Evolutionary conservation across 1,140 invertebrate genomes (phyloP).

Genomic region (Caenorhabditis remanei): DNA sequence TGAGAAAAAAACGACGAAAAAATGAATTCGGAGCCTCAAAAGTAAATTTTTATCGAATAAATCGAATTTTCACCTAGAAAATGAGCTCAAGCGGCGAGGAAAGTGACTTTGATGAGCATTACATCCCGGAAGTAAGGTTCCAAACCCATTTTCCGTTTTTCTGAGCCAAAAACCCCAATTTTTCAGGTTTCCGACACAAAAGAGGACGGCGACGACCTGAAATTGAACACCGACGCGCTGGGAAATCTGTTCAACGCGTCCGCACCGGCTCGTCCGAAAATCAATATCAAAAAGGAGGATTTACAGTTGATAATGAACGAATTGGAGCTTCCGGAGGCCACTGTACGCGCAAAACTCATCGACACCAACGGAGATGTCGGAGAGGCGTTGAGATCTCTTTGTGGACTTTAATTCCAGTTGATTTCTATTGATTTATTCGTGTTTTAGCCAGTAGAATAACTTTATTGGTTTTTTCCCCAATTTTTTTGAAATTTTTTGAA

Average conservation of each 20-base stretch:
- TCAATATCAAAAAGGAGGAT: conserved; percentile 61
- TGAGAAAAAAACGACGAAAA: too few species aligned
- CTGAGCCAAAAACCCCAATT: background rate
- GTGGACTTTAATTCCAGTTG: conserved; percentile 16
- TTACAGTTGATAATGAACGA: conserved; percentile 58
- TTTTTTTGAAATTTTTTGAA: background rate
- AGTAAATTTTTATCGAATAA: background rate
- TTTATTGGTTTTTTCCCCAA: background rate
- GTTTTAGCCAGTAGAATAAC: background rate
- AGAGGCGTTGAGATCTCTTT: conserved; percentile 31
- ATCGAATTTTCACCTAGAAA: background rate
- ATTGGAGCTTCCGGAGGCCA: conserved; percentile 49
- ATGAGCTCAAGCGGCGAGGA: conserved; percentile 11
- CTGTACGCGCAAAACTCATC: conserved; percentile 3
- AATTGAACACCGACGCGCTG: conserved; percentile 54
- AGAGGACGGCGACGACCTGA: conserved; percentile 57
- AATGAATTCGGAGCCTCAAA: too few species aligned
- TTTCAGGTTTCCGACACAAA: conserved; percentile 47
- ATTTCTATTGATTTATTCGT: background rate
- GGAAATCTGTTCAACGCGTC: conserved; percentile 53
- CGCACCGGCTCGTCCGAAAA: conserved; percentile 12
- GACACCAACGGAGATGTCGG: conserved; percentile 35
- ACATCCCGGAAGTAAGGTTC: conserved; percentile 42
- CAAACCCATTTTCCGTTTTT: background rate
- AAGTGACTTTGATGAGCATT: conserved; percentile 35